Percentiles rank a stretch among this genome's conserved stretches.
Evolutionary conservation across 2,113 vertebrate species (phyloP).

Genomic region (Cyphomyrus plagiostoma): DNA sequence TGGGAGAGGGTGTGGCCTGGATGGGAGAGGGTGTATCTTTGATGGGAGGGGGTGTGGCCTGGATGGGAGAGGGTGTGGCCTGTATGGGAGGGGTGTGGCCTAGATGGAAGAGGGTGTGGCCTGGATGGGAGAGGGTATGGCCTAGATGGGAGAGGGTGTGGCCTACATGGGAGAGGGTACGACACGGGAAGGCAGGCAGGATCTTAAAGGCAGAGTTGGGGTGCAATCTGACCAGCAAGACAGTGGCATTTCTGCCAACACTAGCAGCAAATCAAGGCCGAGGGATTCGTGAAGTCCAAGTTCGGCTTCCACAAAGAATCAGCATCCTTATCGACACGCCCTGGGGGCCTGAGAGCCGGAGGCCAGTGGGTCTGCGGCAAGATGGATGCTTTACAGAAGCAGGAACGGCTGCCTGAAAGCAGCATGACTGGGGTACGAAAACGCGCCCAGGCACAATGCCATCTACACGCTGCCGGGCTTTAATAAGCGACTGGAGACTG

Average conservation of each 20-base stretch:
- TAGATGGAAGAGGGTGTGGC: too few species aligned
- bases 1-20: background rate
- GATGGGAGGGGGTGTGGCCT: background rate
- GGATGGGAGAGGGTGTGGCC: background rate
- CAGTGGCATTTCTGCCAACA: constrained; percentile 28
- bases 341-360: constrained; percentile 13
- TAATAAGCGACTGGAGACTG: constrained; percentile 31
- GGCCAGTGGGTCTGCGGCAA: constrained; percentile 28
- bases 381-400: constrained; percentile 39
- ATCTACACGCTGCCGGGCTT: constrained; percentile 29
- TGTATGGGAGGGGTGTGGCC: too few species aligned
- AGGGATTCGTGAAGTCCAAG: constrained; percentile 44
- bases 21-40: background rate
- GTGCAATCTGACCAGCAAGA: constrained; percentile 23
- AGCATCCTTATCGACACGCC: constrained; percentile 44
- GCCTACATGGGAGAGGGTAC: too few species aligned
- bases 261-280: background rate
- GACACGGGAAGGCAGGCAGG: background rate
- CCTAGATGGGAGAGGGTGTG: background rate
- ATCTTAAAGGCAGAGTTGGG: constrained; percentile 1
- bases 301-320: constrained; percentile 34
- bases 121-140: background rate
- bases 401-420: constrained; percentile 48
- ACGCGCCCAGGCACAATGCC: constrained; percentile 38
- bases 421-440: constrained; percentile 34